phyloP scores from a whole-genome alignment of 2,797 vertebrate species.

The Tamandua tetradactyla region DNA sequence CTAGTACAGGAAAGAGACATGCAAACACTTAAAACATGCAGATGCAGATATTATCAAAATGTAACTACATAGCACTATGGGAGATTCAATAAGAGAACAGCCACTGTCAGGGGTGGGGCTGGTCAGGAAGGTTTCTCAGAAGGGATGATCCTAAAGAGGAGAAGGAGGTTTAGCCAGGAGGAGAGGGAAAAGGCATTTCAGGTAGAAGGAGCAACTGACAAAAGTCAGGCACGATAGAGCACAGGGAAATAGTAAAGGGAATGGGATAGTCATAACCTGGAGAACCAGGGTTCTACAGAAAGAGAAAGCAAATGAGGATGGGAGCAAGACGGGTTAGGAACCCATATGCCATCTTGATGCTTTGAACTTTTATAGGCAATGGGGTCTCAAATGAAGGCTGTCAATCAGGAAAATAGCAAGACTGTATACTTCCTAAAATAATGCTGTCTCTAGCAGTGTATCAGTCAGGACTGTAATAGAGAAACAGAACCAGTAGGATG shows the following conservation, averaged over 20 bases:
- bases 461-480: background rate
- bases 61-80: background rate
- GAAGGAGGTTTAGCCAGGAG: background rate
- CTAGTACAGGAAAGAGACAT: background rate
- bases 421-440: background rate
- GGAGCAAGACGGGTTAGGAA: background rate
- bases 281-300: background rate
- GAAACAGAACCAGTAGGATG: background rate
- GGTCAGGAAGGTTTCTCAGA: background rate
- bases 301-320: background rate
- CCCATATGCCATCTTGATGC: background rate
- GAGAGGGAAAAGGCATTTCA: background rate
- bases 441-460: background rate
- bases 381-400: too few relatives aligned
- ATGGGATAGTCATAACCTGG: fast-evolving
- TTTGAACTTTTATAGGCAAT: background rate
- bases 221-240: background rate
- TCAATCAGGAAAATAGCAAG: background rate
- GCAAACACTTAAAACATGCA: background rate
- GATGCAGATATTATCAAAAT: fast-evolving
- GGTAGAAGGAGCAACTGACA: background rate
- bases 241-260: fast-evolving
- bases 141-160: background rate
- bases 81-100: background rate
- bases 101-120: background rate